Evolutionary conservation across 2,113 vertebrate species (phyloP).

Genomic region (Sialia sialis): DNA sequence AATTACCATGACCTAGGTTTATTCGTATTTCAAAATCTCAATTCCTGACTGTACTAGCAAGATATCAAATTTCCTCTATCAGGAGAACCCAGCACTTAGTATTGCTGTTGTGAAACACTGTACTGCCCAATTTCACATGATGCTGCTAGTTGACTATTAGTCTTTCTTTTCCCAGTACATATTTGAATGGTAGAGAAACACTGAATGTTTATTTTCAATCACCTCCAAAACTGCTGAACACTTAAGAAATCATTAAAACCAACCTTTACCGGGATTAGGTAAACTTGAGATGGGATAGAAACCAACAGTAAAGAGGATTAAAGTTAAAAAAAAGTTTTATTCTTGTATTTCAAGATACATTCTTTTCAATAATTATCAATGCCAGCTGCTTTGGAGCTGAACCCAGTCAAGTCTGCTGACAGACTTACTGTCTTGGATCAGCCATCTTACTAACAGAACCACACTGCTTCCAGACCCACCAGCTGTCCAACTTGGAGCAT

Average conservation of each 20-base stretch:
- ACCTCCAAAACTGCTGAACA: background rate
- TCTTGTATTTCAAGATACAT: background rate
- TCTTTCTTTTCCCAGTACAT: background rate
- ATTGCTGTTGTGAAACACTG: background rate
- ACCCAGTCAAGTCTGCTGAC: background rate
- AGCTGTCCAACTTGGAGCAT: background rate
- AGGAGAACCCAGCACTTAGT: background rate
- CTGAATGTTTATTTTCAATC: background rate
- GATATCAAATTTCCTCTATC: background rate
- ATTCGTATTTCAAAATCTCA: background rate
- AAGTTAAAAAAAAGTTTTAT: background rate
- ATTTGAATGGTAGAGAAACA: background rate
- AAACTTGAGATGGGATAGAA: background rate
- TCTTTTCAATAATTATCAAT: background rate
- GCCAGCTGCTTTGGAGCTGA: background rate
- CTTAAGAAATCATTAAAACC: background rate
- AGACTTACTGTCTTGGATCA: background rate
- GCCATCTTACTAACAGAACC: background rate
- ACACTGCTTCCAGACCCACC: background rate
- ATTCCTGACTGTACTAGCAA: background rate
- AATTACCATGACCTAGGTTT: background rate
- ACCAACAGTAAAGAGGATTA: background rate
- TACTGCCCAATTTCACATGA: background rate
- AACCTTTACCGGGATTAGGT: background rate
- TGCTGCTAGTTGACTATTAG: background rate